Base-by-base conservation (phyloP, 2,113 vertebrate species). In the Collichthys lucidus region DNA sequence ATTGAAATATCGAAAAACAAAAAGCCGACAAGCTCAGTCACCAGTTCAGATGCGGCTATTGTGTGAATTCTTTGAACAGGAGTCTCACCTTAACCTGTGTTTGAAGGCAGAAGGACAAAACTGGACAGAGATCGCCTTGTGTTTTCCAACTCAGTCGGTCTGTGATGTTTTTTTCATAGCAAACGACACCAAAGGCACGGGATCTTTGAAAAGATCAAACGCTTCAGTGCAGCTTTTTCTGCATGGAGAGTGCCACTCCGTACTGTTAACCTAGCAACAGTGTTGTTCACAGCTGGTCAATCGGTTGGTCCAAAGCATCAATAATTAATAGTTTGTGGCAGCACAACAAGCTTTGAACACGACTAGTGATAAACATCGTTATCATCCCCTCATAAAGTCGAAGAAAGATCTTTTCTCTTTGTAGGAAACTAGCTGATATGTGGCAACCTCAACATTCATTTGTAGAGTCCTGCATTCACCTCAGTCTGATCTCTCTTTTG, bases 121-220 rank as follows among this genome's bases (percentile, higher is more conserved):
- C 55, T 59, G 3, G 5, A 29, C 24, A 29, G 6, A 59, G 24
- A 8, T 17, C 35, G 15, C 8, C 57, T 10, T 4, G 16, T 60
- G 29, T 35, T 60, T 60, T 12, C 12, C 1, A 15, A 16, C 66
- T 16, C 19, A 42, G 50, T 31, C 40, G 67, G 31, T 55, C 50
- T 56, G 11, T 67, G 31, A 70, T 70, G 67, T 55, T 70, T 56
- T 40, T 40, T 56, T 70, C 56, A 42, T 55, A 55, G 50, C 31
- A 56, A 55, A 55, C 31, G 50, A 40, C 50, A 55, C 67, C 66
- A 69, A 69, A 70, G 50, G 31, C 31, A 70, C 2, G 4, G 17
- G 11, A 68, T 68, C 66, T 55, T 69, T 55, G 49, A 69, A 53
- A 40, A 69, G 50, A 69, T 69, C 66, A 69, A 70, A 70, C 29